Evolutionary conservation across 2,888 invertebrate species (phyloP).

Genomic region (Cerastoderma edule): DNA sequence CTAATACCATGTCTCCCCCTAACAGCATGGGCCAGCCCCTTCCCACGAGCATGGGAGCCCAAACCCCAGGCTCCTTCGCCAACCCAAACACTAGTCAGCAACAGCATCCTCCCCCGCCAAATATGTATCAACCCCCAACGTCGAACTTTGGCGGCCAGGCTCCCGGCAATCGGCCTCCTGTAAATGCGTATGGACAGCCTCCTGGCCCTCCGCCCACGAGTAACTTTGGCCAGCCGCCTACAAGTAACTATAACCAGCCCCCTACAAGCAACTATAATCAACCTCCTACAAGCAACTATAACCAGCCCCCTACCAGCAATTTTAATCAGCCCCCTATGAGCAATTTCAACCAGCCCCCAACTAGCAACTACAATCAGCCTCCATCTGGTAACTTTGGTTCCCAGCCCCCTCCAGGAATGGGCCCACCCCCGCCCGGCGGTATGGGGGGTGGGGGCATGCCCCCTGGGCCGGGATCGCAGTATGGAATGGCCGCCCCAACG

Average conservation of each 20-base stretch:
- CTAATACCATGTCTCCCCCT: slow-evolving; percentile 1
- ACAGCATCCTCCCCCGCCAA: slow-evolving; percentile 25
- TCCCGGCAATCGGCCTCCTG: slow-evolving; percentile 30
- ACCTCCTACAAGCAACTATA: slow-evolving; percentile 30
- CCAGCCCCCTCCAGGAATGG: slow-evolving; percentile 19
- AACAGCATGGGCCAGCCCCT: slow-evolving; percentile 24
- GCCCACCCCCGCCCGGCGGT: slow-evolving; percentile 29
- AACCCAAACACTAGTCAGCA: slow-evolving; percentile 19
- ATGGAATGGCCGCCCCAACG: slow-evolving; percentile 32
- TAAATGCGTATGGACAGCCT: slow-evolving; percentile 37
- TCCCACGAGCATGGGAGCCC: slow-evolving; percentile 29
- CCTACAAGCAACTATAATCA: slow-evolving; percentile 31
- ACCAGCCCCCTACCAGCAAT: slow-evolving; percentile 31
- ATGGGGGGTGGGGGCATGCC: slow-evolving; percentile 25
- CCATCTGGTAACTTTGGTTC: slow-evolving; percentile 33
- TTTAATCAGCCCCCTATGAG: slow-evolving; percentile 28
- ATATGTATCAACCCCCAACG: slow-evolving; percentile 42
- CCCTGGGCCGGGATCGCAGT: slow-evolving; percentile 51
- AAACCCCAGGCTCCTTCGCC: slow-evolving; percentile 11
- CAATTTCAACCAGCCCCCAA: slow-evolving; percentile 33
- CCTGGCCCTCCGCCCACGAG: slow-evolving; percentile 4
- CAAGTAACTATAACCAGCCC: slow-evolving; percentile 27
- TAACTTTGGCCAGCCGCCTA: slow-evolving; percentile 8
- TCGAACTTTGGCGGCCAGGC: slow-evolving; percentile 23
- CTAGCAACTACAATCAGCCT: slow-evolving; percentile 17